Evolutionary conservation across 2,888 invertebrate species (phyloP).

Genomic region (Augiades crinisus): DNA sequence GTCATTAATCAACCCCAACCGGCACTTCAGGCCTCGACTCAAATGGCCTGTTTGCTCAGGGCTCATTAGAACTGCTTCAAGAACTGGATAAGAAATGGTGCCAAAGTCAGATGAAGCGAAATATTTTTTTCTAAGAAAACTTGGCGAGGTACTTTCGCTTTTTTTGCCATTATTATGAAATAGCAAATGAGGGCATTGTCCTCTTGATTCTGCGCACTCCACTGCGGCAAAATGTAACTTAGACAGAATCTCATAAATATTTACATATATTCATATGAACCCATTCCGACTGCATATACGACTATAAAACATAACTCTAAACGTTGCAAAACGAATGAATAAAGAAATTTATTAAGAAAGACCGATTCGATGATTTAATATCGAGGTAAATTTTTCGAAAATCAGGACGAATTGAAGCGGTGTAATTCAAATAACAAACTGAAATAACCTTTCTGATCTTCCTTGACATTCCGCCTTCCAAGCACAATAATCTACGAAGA

Average conservation of each 20-base stretch:
- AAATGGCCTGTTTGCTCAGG: conserved; percentile 13
- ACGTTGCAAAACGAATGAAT: no score
- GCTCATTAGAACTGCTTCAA: conserved; percentile 14
- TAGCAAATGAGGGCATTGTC: neutral
- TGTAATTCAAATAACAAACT: no score
- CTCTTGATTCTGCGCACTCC: neutral
- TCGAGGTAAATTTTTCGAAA: no score
- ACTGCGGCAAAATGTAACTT: no score
- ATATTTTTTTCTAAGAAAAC: conserved; percentile 1
- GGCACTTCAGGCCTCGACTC: conserved; percentile 4
- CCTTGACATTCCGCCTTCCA: neutral
- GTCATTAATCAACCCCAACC: conserved; percentile 3
- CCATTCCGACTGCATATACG: no score
- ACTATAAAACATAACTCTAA: no score
- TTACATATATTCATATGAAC: no score
- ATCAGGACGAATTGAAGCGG: no score
- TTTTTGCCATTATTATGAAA: neutral
- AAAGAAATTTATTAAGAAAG: no score
- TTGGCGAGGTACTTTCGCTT: neutral
- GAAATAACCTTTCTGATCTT: neutral
- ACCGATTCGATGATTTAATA: no score
- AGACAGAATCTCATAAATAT: no score
- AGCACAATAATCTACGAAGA: neutral
- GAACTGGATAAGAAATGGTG: neutral
- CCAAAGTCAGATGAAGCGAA: neutral